A percentile compares a stretch with the other conserved stretches of the same genome.
These are phyloP conservation scores for Mustela lutreola DNA, from an alignment of 2,113 vertebrate species.

Conservation along the genomic window DNA sequence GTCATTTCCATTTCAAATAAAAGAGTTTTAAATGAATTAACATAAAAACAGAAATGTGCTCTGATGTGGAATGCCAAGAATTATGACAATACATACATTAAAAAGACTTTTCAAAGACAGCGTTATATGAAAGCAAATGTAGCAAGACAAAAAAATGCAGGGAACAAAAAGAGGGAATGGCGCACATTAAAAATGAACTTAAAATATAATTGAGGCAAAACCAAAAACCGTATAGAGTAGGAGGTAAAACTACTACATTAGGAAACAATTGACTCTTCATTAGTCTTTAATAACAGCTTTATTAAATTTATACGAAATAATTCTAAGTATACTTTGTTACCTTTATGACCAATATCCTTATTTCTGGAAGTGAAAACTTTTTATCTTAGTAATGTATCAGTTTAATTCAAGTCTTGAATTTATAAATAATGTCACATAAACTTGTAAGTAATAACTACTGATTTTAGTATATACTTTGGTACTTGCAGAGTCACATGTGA, in stretches of 20 bases:
- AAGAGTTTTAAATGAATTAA: conserved; percentile 41
- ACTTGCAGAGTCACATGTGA: neutral
- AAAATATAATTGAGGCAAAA: conserved; percentile 32
- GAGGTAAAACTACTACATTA: neutral
- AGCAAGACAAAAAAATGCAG: conserved; percentile 24
- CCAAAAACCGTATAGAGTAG: neutral
- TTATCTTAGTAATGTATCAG: neutral
- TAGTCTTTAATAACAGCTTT: conserved; percentile 49
- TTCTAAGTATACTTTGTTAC: neutral
- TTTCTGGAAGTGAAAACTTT: conserved; percentile 12
- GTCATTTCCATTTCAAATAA: conserved; percentile 61
- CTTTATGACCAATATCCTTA: conserved; percentile 27
- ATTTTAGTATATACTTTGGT: conserved; percentile 46
- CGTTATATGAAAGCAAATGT: conserved; percentile 4
- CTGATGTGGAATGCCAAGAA: conserved; percentile 20
- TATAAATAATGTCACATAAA: conserved; percentile 47
- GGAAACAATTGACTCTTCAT: neutral
- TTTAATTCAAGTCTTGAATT: conserved; percentile 21
- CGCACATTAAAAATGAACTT: neutral
- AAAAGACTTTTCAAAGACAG: neutral
- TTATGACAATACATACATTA: neutral
- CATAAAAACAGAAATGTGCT: conserved; percentile 50
- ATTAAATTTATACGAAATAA: conserved; percentile 46
- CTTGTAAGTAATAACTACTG: neutral
- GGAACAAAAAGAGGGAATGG: neutral